phyloP scores from a whole-genome alignment of 2,888 invertebrate genomes.

The Clanis bilineata region DNA sequence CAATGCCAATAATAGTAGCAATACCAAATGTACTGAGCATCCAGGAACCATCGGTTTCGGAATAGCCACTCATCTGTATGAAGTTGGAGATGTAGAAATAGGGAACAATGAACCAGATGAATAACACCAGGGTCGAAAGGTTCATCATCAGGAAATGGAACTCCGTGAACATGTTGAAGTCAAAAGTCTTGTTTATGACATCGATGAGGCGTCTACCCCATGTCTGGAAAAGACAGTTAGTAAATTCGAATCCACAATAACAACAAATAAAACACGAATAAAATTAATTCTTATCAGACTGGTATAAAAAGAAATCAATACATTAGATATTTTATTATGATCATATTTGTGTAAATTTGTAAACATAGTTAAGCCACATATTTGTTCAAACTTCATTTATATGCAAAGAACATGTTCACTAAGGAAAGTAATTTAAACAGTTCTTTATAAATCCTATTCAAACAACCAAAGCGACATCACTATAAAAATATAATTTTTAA shows the following conservation, averaged over 20 bases:
- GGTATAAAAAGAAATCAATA: too few relatives aligned
- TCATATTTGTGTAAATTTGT: too few relatives aligned
- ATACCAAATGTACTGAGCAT: constrained; percentile 93
- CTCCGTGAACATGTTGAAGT: constrained; percentile 92
- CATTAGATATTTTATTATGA: too few relatives aligned
- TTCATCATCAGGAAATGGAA: constrained; percentile 92
- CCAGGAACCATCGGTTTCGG: constrained; percentile 87
- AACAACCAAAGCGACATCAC: background rate
- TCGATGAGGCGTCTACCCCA: constrained; percentile 87
- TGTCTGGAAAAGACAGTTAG: constrained; percentile 78
- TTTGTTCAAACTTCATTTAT: background rate
- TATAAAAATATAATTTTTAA: background rate
- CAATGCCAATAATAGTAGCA: constrained; percentile 95
- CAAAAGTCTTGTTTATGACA: constrained; percentile 87
- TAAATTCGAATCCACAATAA: background rate
- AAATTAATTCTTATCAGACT: too few relatives aligned
- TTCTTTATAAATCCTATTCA: too few relatives aligned
- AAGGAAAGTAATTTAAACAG: too few relatives aligned
- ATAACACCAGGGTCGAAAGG: constrained; percentile 93
- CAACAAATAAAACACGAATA: background rate
- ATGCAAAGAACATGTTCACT: background rate
- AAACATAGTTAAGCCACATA: background rate
- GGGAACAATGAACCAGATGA: constrained; percentile 97
- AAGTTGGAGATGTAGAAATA: constrained; percentile 96
- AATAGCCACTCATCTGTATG: constrained; percentile 83